Base-by-base conservation (phyloP, 2,113 vertebrate genomes). In the Nothoprocta perdicaria region DNA sequence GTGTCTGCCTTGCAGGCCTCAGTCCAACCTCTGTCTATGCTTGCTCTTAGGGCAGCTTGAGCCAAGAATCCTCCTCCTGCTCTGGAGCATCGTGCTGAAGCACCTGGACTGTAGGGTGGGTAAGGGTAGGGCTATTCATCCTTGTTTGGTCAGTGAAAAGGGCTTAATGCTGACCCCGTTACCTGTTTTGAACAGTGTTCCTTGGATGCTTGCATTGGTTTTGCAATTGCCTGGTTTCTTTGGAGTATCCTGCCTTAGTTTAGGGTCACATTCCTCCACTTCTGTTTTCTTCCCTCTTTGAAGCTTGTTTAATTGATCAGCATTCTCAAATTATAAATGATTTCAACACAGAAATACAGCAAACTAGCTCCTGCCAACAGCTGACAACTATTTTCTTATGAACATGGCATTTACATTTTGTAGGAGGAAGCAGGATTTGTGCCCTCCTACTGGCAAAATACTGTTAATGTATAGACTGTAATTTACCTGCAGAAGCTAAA, bases 21-120 rank as follows among this genome's bases (percentile, higher is more conserved):
- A 0, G n/a, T 15, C 52, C 2, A 0, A 2, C 7, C 14, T 6
- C 22, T 27, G 65, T 26, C 60, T 3, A 27, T 27, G 24, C 3
- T 33, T 61, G 58, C n/a, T 60, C 10, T 11, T 38, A 2, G 0
- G 5, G 3, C n/a, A 31, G 57, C 46, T 19, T 31, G 66, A 77
- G 84, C 72, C 31, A 58, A 43, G 71, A 29, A 7, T n/a, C 15
- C 26, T 15, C 15, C 5, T 10, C 19, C 33, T 63, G 69, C 27
- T 7, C 52, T 33, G 90, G 48, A 41, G 83, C 55, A 2, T 0
- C 21, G 14, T 31, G 40, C n/a, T 31, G 61, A 2, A 29, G 57
- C 19, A 26, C 22, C 2, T 19, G 16, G 65, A 1, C 43, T 45
- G 75, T 38, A 38, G 35, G 35, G 7, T 38, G 35, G 35, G 35